Conservation (phyloP, 1,140 invertebrate species). For the Brachionus calyciflorus region DNA sequence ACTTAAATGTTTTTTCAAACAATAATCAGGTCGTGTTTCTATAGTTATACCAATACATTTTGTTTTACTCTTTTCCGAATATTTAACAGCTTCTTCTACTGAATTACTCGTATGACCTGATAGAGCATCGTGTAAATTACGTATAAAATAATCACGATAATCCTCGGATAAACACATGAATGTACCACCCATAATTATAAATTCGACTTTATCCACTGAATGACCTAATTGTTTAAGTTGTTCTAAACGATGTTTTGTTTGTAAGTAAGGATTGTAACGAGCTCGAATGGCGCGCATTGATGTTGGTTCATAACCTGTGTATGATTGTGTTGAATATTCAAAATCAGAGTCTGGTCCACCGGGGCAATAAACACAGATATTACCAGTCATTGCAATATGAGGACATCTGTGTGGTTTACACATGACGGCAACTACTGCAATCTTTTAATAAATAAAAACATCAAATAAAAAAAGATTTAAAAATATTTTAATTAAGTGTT, state of each 20-base stretch:
- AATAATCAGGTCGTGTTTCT: slow-evolving; percentile 98
- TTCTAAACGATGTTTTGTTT: slow-evolving; percentile 87
- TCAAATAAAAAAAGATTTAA: not conserved
- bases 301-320: slow-evolving; percentile 99
- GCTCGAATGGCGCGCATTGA: slow-evolving; percentile 98
- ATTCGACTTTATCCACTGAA: slow-evolving; percentile 97
- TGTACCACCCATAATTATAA: slow-evolving; percentile 99
- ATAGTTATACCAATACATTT: slow-evolving; percentile 99
- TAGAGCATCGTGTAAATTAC: slow-evolving; percentile 94
- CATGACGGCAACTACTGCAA: slow-evolving; percentile 98
- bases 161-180: slow-evolving; percentile 97
- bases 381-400: slow-evolving; percentile 98
- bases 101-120: slow-evolving; percentile 86
- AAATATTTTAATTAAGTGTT: too few species aligned
- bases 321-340: slow-evolving; percentile 99
- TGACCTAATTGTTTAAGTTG: slow-evolving; percentile 95
- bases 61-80: slow-evolving; percentile 84
- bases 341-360: slow-evolving; percentile 98
- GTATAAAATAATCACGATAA: slow-evolving; percentile 95
- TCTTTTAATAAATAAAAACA: slow-evolving; percentile 64
- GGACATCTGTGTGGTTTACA: slow-evolving; percentile 98
- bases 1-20: slow-evolving; percentile 86
- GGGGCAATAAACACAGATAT: slow-evolving; percentile 98
- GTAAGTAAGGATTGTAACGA: slow-evolving; percentile 90
- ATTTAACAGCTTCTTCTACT: slow-evolving; percentile 90